A percentile compares a stretch with the other conserved stretches of the same genome.
These are phyloP conservation scores for Rhopalosiphum padi DNA, from an alignment of 1,140 invertebrate species.

Conservation along the genomic window DNA sequence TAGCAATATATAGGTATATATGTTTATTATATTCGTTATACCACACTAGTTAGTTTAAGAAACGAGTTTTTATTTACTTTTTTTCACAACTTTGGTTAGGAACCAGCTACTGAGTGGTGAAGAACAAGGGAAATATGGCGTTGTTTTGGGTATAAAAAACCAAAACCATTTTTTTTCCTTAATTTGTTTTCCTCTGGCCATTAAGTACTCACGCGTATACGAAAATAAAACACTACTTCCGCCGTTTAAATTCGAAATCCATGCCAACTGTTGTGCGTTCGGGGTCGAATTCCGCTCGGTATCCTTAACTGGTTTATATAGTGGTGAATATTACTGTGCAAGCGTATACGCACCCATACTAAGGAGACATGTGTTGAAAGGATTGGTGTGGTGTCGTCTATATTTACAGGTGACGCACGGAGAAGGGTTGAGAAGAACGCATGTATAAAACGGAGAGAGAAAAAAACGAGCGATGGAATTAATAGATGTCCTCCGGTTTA, in stretches of 20 bases:
- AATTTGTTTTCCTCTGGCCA: background rate
- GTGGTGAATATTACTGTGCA: constrained; percentile 18
- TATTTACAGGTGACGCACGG: constrained; percentile 39
- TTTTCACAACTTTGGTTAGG: background rate
- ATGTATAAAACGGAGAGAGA: background rate
- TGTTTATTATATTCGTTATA: background rate
- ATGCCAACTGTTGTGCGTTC: constrained; percentile 49
- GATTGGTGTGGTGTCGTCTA: constrained; percentile 38
- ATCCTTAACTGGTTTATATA: constrained; percentile 17
- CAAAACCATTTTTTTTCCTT: background rate
- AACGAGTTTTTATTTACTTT: constrained; percentile 20
- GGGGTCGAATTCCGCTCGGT: background rate
- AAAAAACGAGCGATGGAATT: constrained; percentile 25
- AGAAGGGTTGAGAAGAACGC: background rate
- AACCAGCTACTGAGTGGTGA: background rate
- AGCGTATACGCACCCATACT: background rate
- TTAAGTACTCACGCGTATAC: background rate
- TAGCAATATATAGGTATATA: background rate
- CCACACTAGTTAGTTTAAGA: background rate
- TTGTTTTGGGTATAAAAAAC: constrained; percentile 39
- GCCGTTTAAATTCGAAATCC: constrained; percentile 54
- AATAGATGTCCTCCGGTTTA: background rate
- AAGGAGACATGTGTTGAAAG: constrained; percentile 43
- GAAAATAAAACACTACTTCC: constrained; percentile 51
- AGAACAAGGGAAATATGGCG: background rate